Evolutionary conservation across 1,140 invertebrate genomes (phyloP).

Genomic region (Drosophila saltans): DNA sequence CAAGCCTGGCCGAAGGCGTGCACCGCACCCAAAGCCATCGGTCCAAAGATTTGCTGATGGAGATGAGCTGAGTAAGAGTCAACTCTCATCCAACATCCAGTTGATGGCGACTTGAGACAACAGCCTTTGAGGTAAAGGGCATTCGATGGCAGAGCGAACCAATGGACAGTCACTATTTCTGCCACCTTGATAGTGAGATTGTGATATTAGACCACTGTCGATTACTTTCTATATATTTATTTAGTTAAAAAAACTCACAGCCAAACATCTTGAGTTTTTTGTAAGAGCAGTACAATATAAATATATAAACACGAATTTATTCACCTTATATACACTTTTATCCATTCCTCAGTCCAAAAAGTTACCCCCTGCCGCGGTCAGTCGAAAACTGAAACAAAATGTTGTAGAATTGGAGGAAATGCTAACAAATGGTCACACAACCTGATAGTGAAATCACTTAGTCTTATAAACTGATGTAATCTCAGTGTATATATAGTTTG

Average conservation of each 20-base stretch:
- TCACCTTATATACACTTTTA: no score
- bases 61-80: constrained; percentile 71
- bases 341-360: constrained; percentile 48
- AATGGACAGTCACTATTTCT: constrained; percentile 77
- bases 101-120: no score
- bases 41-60: constrained; percentile 74
- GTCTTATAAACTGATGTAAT: constrained; percentile 59
- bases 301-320: background rate
- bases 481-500: constrained; percentile 37
- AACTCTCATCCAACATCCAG: no score
- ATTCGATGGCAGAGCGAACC: constrained; percentile 80
- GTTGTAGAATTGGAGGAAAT: constrained; percentile 54
- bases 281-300: constrained; percentile 46
- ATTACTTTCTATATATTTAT: constrained; percentile 78
- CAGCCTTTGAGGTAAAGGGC: constrained; percentile 80
- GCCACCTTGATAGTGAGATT: constrained; percentile 69
- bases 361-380: constrained; percentile 63
- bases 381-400: constrained; percentile 56
- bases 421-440: constrained; percentile 37
- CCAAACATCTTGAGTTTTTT: constrained; percentile 77
- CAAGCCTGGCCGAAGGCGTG: no score
- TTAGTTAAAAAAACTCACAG: no score
- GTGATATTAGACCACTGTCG: constrained; percentile 70
- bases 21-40: constrained; percentile 81
- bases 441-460: constrained; percentile 76